Evolutionary conservation across 92 coral and sea anemone species (phyloP).

Genomic region (Virgularia gustaviana): DNA sequence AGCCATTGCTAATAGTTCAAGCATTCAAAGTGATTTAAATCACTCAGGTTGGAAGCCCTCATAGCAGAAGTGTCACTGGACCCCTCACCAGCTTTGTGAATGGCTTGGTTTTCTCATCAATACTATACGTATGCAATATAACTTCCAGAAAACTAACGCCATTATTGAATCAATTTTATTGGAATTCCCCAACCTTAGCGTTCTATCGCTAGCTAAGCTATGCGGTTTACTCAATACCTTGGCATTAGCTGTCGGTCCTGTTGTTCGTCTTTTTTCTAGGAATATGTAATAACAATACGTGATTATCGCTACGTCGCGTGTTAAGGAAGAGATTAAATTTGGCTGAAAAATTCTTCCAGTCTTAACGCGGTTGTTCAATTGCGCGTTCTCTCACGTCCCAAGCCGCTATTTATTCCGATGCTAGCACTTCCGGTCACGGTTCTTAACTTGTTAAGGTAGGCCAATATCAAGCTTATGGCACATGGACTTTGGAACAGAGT

Average conservation of each 20-base stretch:
- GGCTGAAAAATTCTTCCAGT: too few relatives aligned
- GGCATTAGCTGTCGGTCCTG: slow-evolving; percentile 4
- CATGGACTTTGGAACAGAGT: not conserved
- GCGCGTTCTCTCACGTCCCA: too few relatives aligned
- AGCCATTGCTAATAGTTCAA: not conserved
- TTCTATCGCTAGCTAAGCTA: not conserved
- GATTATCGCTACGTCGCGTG: not conserved
- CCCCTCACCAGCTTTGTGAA: slow-evolving; percentile 26
- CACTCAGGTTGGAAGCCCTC: slow-evolving; percentile 25
- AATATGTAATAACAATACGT: not conserved
- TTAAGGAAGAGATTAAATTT: too few relatives aligned
- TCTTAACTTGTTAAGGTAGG: not conserved
- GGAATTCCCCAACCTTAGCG: not conserved
- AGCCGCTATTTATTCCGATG: not conserved
- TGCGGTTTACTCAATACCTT: slow-evolving; percentile 8
- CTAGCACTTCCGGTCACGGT: not conserved
- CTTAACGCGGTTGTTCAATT: too few relatives aligned
- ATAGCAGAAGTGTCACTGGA: slow-evolving; percentile 13
- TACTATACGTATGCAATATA: slow-evolving; percentile 1
- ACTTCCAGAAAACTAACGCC: not conserved
- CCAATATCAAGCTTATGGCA: not conserved
- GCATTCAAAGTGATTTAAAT: slow-evolving; percentile 12
- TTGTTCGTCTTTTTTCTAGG: slow-evolving; percentile 13
- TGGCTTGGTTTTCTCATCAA: slow-evolving; percentile 11
- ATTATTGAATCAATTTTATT: not conserved